Evolutionary conservation across 2,797 vertebrate species (phyloP).

Genomic region (Adelosebastes latens): DNA sequence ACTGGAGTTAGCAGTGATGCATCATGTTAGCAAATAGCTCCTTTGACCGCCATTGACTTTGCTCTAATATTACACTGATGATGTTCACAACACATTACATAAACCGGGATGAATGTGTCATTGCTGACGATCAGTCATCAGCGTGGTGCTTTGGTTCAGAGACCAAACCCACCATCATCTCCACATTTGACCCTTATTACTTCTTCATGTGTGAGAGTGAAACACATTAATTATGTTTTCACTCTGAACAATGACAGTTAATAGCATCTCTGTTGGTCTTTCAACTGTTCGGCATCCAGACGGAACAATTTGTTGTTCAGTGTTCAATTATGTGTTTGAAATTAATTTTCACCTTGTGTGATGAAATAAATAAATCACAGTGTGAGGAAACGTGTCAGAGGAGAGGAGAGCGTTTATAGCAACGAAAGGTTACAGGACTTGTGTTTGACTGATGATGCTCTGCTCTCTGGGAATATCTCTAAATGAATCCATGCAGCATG

Average conservation of each 20-base stretch:
- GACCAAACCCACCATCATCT: not conserved
- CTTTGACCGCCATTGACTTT: conserved; percentile 42
- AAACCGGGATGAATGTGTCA: conserved; percentile 11
- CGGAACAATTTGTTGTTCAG: not conserved
- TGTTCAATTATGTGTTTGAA: not conserved
- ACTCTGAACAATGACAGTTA: not conserved
- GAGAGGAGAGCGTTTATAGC: conserved; percentile 2
- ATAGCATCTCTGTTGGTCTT: not conserved
- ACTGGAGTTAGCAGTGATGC: not conserved
- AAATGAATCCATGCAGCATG: conserved; percentile 1
- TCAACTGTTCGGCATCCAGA: not conserved
- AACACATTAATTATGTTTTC: not conserved
- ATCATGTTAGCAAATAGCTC: conserved; percentile 21
- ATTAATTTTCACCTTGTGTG: not conserved
- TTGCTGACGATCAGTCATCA: not conserved
- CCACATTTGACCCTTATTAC: not conserved
- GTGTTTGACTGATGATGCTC: conserved; percentile 19
- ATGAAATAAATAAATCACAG: conserved; percentile 21
- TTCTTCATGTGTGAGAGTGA: not conserved
- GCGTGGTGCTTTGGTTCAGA: conserved; percentile 3
- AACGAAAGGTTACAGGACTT: not conserved
- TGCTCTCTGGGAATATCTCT: not conserved
- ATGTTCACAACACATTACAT: conserved; percentile 6
- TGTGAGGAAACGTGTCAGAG: not conserved
- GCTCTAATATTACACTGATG: conserved; percentile 9